Evolutionary conservation across 2,888 invertebrate species (phyloP), one percentile per base, ranked within the genome.

Genomic region (Acronicta leporina): DNA sequence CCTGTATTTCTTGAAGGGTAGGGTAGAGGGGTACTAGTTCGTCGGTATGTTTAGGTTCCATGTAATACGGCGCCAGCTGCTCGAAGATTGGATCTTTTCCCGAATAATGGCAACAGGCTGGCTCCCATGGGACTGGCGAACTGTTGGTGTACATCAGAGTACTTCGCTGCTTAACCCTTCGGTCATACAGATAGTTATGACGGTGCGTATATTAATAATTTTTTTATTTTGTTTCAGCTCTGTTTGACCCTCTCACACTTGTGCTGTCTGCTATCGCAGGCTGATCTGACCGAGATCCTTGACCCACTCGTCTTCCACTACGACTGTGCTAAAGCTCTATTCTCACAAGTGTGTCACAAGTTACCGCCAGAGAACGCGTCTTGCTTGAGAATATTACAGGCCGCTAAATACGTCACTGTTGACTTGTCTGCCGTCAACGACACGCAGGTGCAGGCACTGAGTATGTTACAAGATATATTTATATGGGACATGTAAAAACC

Each of bases 211-310:
- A n/a, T n/a, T n/a, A n/a, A n/a, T n/a, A n/a, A n/a, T n/a, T n/a
- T n/a, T n/a, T n/a, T n/a, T 20, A 20, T 3, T 63, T 76, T 77
- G 67, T 82, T 81, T 27, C 87, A 97, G 96, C 91, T 97, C 8
- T 97, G 97, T 85, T 92, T 97, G 25, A 96, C 97, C 0, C 89
- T 98, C 7, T 95, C 97, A 30, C 97, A 97, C 83, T 83, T 98
- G 54, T 95, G 96, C 61, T 95, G 95, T 33, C 84, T 96, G 6
- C 90, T 96, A 0, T 89, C 88, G 0, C 84, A 86, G 4, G 91
- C 95, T 0, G 97, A 97, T 83, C 88, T 97, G 11, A 42, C 85
- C 0, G 88, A 91, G 16, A 90, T 97, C 10, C 75, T 95, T 40
- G 95, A 95, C 42, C 89, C 93, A 0, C 82, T 96, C 0, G 83